Evolutionary conservation across 2,888 invertebrate genomes (phyloP).

Genomic region (Liopterus haemorrhoidalis): DNA sequence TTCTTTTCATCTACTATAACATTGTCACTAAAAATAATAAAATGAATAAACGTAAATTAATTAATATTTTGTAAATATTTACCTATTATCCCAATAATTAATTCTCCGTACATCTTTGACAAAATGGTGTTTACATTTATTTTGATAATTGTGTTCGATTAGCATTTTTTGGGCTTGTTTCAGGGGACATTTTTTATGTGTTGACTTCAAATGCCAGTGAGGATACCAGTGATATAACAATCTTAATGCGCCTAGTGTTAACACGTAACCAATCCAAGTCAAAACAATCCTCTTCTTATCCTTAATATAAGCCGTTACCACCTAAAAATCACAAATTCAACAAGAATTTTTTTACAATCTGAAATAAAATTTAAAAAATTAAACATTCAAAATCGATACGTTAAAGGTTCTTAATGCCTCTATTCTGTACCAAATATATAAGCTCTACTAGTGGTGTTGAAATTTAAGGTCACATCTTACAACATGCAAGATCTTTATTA

Average conservation of each 20-base stretch:
- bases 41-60: conserved; percentile 16
- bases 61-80: conserved; percentile 28
- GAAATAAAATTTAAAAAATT: no score
- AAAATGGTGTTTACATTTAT: conserved; percentile 64
- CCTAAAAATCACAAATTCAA: no score
- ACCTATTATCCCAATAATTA: conserved; percentile 51
- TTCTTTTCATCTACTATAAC: background rate
- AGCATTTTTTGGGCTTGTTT: conserved; percentile 72
- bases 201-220: conserved; percentile 66
- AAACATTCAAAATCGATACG: no score
- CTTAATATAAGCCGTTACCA: no score
- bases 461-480: no score
- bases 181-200: conserved; percentile 63
- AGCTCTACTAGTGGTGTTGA: no score
- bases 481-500: no score
- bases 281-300: no score
- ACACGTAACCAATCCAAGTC: conserved; percentile 56
- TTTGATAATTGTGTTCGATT: conserved; percentile 71
- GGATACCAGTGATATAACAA: conserved; percentile 87
- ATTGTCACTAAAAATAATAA: conserved; percentile 10
- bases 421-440: no score
- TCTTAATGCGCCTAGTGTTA: conserved; percentile 70
- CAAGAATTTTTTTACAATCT: no score
- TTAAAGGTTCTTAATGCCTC: no score
- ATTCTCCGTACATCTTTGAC: conserved; percentile 55